Evolutionary conservation across 1,140 invertebrate genomes (phyloP).

Genomic region (Fopius arisanus): DNA sequence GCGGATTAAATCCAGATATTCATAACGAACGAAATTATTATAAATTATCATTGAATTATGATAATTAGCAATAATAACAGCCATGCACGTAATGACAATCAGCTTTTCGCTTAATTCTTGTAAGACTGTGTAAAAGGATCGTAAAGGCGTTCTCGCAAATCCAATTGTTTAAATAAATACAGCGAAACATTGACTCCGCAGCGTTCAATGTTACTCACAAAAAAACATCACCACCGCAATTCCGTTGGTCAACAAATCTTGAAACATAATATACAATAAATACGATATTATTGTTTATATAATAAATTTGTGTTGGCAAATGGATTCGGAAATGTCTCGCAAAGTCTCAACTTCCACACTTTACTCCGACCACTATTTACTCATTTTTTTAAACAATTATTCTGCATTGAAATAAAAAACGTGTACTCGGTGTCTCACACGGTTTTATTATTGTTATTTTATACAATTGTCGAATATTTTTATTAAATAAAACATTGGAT

Average conservation of each 20-base stretch:
- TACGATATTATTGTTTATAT: neutral
- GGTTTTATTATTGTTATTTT: neutral
- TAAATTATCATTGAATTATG: too few species aligned
- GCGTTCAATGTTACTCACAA: neutral
- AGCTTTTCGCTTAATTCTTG: conserved; percentile 1
- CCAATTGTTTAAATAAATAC: neutral
- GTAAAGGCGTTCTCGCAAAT: conserved; percentile 28
- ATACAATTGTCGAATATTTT: neutral
- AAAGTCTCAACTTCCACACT: conserved; percentile 63
- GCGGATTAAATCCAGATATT: too few species aligned
- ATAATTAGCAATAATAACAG: neutral
- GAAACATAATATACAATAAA: neutral
- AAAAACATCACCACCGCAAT: neutral
- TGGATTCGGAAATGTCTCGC: conserved; percentile 1
- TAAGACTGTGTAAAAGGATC: conserved; percentile 5
- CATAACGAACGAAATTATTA: too few species aligned
- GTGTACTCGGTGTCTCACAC: conserved; percentile 55
- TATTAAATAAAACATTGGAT: neutral
- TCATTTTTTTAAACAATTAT: conserved; percentile 19
- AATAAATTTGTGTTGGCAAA: neutral
- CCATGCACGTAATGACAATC: neutral
- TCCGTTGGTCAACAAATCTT: neutral
- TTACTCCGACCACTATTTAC: conserved; percentile 56
- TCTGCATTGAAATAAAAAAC: conserved; percentile 32
- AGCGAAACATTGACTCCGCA: conserved; percentile 27